phyloP scores from a whole-genome alignment of 2,113 vertebrate genomes.

The Grus americana region DNA sequence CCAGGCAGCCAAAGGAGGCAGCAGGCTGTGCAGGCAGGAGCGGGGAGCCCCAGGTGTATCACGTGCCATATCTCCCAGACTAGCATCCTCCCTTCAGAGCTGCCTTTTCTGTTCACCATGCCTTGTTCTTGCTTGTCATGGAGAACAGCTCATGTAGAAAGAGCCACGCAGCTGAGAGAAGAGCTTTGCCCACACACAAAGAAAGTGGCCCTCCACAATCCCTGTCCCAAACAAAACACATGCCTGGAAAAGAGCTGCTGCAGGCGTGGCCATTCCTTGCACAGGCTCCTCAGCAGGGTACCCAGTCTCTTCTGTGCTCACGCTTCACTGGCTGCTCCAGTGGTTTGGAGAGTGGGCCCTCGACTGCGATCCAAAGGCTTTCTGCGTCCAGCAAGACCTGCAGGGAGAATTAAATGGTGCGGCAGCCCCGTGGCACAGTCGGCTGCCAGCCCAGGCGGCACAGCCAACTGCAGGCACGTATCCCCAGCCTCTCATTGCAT shows the following conservation, averaged over 20 bases:
- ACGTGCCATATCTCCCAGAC: rapidly evolving
- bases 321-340: rapidly evolving
- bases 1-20: not conserved
- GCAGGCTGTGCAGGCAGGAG: not conserved
- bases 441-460: not conserved
- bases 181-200: not conserved
- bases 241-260: not conserved
- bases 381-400: not conserved
- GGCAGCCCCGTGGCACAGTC: not conserved
- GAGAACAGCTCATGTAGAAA: not conserved
- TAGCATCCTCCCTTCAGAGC: not conserved
- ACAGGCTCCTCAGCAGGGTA: not conserved
- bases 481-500: not conserved
- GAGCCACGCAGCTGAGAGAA: not conserved
- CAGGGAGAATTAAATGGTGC: not conserved
- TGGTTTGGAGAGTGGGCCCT: not conserved
- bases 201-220: not conserved
- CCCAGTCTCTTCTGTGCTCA: not conserved
- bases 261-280: not conserved
- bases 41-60: rapidly evolving
- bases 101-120: not conserved
- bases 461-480: rapidly evolving
- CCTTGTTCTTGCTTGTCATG: not conserved
- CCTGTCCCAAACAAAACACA: not conserved
- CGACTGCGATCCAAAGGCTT: not conserved